Percentiles rank a stretch among this genome's conserved stretches.
Evolutionary conservation across 2,888 invertebrate species (phyloP).

Genomic region (Dryococelus australis): DNA sequence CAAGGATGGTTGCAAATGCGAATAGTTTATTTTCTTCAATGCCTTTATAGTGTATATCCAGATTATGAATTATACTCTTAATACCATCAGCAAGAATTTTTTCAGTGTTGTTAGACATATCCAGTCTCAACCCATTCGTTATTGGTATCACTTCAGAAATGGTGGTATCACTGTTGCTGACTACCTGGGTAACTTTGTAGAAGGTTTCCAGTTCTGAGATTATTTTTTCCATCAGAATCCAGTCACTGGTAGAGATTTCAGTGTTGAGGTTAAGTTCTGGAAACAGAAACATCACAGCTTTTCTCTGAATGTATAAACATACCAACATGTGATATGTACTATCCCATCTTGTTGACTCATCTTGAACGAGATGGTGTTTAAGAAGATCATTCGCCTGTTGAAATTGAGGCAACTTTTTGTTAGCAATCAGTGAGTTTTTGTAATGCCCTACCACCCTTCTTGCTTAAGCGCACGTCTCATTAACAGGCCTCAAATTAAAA

Average conservation of each 20-base stretch:
- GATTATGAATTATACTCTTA: background rate
- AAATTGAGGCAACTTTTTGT: background rate
- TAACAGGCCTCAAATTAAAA: slow-evolving; percentile 2
- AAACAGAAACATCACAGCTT: slow-evolving; percentile 2
- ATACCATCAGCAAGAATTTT: no score
- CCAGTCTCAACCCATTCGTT: no score
- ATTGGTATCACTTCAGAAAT: slow-evolving; percentile 6
- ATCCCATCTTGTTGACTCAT: background rate
- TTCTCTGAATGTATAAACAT: no score
- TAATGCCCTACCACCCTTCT: background rate
- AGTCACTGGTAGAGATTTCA: background rate
- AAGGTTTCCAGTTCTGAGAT: background rate
- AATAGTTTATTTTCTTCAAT: background rate
- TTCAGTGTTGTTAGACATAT: no score
- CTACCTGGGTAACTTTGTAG: background rate
- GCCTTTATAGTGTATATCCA: background rate
- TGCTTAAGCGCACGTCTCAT: background rate
- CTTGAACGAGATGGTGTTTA: background rate
- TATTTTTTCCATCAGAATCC: slow-evolving; percentile 2
- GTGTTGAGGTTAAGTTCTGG: background rate
- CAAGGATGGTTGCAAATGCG: no score
- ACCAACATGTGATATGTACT: no score
- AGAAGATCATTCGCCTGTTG: background rate
- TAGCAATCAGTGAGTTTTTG: background rate
- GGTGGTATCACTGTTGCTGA: background rate